Evolutionary conservation across 2,113 vertebrate genomes (phyloP).

Genomic region (Acrocephalus arundinaceus): DNA sequence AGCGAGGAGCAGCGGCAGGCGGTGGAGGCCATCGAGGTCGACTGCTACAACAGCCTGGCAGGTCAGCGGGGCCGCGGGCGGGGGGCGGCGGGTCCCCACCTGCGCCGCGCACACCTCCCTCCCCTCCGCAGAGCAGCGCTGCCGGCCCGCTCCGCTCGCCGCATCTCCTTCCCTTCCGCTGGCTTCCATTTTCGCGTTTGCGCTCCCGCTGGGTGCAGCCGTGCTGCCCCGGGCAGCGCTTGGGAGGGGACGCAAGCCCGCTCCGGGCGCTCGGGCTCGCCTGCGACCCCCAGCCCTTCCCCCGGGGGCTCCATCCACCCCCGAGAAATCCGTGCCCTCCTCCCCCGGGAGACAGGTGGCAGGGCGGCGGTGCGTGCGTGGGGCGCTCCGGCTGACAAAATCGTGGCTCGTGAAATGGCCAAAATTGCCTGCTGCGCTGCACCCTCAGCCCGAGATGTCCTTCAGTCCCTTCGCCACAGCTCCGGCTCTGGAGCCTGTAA

Average conservation of each 20-base stretch:
- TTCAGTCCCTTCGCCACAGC: not conserved
- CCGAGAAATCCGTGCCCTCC: not conserved
- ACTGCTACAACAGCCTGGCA: constrained; percentile 98
- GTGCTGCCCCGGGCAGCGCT: not conserved
- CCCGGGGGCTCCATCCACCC: not conserved
- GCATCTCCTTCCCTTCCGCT: not conserved
- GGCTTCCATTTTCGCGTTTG: not conserved
- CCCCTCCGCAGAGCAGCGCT: not conserved
- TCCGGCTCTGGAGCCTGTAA: not conserved
- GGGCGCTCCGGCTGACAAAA: not conserved
- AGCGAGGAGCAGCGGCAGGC: constrained; percentile 91
- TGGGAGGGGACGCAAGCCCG: not conserved
- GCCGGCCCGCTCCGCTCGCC: not conserved
- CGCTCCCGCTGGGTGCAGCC: not conserved
- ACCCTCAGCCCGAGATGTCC: not conserved
- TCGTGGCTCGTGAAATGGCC: not conserved
- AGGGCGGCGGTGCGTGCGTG: not conserved
- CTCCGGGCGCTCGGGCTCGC: not conserved
- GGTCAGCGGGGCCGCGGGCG: constrained; percentile 73
- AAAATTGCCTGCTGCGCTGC: not conserved
- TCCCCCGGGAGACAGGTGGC: not conserved
- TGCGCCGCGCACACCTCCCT: not conserved
- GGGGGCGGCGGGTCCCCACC: not conserved
- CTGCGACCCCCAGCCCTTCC: not conserved
- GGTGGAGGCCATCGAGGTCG: constrained; percentile 91